Base-by-base conservation (phyloP, 2,888 invertebrate genomes). In the Sarcophaga carnaria region DNA sequence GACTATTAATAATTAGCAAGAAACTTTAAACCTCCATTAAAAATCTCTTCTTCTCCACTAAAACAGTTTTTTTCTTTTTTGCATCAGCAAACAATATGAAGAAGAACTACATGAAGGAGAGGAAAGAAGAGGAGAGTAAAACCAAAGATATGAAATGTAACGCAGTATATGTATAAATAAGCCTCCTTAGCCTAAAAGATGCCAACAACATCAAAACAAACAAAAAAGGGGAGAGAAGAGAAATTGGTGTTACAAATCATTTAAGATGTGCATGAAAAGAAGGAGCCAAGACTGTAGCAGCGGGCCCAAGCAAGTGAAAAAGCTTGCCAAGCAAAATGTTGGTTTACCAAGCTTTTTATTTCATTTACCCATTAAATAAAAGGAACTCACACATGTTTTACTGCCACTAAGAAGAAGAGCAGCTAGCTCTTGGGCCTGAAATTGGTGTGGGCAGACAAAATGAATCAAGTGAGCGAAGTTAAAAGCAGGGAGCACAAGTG, bases 1-100 rank as follows among this genome's bases (percentile, higher is more conserved):
- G 78, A 22, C 25, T 79, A 59, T 79, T 69, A 74, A 79, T 79
- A 79, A 83, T 79, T 83, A 83, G 69, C 83, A 78, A 47, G 49
- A 83, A 72, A 83, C n/a, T 72, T 66, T 77, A 49, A 66, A 66
- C 47, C 20, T 37, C 60, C 54, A 67, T 66, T 66, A 64, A 72
- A 77, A 67, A 78, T 66, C 37, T 63, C 25, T 25, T 63, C 25
- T 25, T 47, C n/a, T 54, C n/a, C 22, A 62, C n/a, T 78, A 67
- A 67, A 76, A 37, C 8, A 45, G 49, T 49, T 49, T 49, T 49
- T 49, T 49, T 49, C 20, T 63, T 76, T 76, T n/a, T 76, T 64
- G 11, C 54, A 10, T 60, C 17, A 20, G 64, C 45, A 64, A 14
- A 4, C 54, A 62, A 37, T 12, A 27, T 11, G 25, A 70, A 62